Conservation (phyloP, 2,113 vertebrate genomes). For the Dendropsophus ebraccatus region DNA sequence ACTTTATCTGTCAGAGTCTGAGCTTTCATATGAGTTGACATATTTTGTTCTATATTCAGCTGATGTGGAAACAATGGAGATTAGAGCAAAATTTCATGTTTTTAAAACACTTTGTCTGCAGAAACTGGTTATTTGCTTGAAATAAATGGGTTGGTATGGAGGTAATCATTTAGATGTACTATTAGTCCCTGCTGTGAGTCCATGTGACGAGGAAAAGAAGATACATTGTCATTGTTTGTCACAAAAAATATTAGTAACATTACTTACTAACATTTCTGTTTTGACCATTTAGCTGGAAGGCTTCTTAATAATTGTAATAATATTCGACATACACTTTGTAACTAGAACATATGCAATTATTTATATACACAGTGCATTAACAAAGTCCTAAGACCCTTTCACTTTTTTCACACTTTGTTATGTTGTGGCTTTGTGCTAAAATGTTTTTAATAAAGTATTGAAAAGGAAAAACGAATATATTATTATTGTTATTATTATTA, state of each 20-base stretch:
- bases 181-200: constrained; percentile 33
- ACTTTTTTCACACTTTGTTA: no score
- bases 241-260: constrained; percentile 37
- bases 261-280: no score
- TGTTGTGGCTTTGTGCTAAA: no score
- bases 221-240: constrained; percentile 35
- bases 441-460: no score
- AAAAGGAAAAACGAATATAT: no score
- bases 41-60: constrained; percentile 20
- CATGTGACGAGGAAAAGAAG: constrained; percentile 18
- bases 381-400: no score
- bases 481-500: no score
- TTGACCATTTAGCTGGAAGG: no score
- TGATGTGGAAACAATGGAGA: constrained; percentile 41
- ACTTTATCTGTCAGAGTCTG: constrained; percentile 47
- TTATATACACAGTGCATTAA: no score
- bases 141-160: constrained; percentile 36
- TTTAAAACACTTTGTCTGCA: constrained; percentile 48
- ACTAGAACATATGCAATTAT: no score
- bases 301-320: no score
- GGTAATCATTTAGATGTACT: constrained; percentile 19
- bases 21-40: constrained; percentile 31
- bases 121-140: constrained; percentile 47
- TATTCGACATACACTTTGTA: no score
- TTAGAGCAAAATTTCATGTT: constrained; percentile 43